phyloP scores from a whole-genome alignment of 2,888 invertebrate genomes.

The Polymixis flavicincta region DNA sequence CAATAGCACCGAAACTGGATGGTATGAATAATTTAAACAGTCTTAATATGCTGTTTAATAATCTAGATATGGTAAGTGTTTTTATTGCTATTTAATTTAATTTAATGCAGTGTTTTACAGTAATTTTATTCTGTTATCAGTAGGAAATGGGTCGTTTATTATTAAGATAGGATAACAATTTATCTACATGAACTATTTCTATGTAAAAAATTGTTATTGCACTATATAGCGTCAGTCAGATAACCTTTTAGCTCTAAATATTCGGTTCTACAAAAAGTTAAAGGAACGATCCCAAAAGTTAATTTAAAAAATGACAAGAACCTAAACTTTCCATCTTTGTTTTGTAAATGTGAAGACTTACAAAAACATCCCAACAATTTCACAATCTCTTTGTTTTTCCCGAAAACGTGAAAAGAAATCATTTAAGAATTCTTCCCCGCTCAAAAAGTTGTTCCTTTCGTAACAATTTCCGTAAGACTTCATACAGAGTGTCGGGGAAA shows the following conservation, averaged over 20 bases:
- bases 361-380: too few relatives aligned
- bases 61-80: slow-evolving; percentile 87
- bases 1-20: slow-evolving; percentile 86
- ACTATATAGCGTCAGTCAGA: too few relatives aligned
- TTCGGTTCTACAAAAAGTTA: too few relatives aligned
- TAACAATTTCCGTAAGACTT: too few relatives aligned
- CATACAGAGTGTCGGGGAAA: too few relatives aligned
- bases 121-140: slow-evolving; percentile 9
- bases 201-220: too few relatives aligned
- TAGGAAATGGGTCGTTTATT: slow-evolving; percentile 14
- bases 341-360: neutral
- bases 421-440: neutral
- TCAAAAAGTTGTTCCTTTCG: neutral
- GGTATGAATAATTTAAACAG: slow-evolving; percentile 77
- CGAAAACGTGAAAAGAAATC: neutral
- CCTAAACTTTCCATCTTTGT: too few relatives aligned
- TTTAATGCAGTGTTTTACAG: neutral
- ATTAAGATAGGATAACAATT: slow-evolving; percentile 17
- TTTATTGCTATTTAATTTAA: neutral
- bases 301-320: neutral
- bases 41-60: slow-evolving; percentile 87
- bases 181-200: slow-evolving; percentile 9
- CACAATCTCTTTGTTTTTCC: neutral
- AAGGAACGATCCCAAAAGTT: neutral
- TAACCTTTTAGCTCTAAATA: neutral